Evolutionary conservation across 2,113 vertebrate species (phyloP).

Genomic region (Hyperopisus bebe): DNA sequence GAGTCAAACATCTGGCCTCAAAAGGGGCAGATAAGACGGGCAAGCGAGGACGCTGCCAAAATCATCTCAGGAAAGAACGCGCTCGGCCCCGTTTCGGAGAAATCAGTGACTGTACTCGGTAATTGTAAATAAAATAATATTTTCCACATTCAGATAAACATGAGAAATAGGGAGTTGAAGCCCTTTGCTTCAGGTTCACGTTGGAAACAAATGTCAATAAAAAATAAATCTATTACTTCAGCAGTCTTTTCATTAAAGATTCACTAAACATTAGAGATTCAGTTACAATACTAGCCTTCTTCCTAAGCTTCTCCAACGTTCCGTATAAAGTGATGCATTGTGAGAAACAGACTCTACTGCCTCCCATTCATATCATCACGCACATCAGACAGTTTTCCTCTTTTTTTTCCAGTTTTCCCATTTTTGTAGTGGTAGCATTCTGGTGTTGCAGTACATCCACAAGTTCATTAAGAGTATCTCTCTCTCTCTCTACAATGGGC

Average conservation of each 20-base stretch:
- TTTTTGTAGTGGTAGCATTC: background rate
- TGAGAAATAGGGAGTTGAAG: background rate
- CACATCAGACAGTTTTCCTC: background rate
- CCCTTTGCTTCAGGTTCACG: background rate
- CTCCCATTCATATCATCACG: background rate
- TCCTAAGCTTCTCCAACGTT: background rate
- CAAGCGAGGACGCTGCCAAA: background rate
- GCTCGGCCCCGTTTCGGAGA: background rate
- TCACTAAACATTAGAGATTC: background rate
- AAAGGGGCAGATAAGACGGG: background rate
- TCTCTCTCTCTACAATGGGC: background rate
- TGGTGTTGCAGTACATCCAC: background rate
- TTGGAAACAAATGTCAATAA: background rate
- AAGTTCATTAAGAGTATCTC: background rate
- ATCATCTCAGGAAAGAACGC: background rate
- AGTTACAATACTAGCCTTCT: background rate
- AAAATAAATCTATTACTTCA: background rate
- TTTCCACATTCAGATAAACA: background rate
- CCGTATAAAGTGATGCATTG: background rate
- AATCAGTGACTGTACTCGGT: background rate
- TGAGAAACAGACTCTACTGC: background rate
- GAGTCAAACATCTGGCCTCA: background rate
- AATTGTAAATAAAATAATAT: background rate
- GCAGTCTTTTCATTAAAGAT: background rate
- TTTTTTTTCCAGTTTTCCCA: no score